phyloP scores from a whole-genome alignment of 2,797 vertebrate genomes.

The Prunella strophiata region DNA sequence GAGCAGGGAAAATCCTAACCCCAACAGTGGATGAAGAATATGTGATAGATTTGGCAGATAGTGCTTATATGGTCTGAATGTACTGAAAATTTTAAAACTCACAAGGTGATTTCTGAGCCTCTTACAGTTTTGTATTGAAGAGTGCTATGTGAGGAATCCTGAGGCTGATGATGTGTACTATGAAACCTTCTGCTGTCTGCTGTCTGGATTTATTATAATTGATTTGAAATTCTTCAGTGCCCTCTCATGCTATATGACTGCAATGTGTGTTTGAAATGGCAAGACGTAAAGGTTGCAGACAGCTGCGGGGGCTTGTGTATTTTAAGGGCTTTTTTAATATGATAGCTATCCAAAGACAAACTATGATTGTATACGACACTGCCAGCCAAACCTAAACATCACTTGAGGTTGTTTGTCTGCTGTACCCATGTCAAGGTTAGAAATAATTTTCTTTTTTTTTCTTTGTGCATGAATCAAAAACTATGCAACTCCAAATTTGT shows the following conservation, averaged over 20 bases:
- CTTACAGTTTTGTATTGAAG: not conserved
- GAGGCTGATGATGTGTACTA: not conserved
- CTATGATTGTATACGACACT: not conserved
- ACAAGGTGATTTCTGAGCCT: not conserved
- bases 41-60: not conserved
- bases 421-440: not conserved
- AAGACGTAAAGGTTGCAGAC: slow-evolving; percentile 53
- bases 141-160: not conserved
- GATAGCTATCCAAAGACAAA: not conserved
- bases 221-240: slow-evolving; percentile 15
- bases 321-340: not conserved
- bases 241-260: not conserved
- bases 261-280: slow-evolving; percentile 45
- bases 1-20: not conserved
- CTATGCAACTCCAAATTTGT: not conserved
- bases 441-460: not conserved
- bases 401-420: not conserved
- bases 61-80: not conserved
- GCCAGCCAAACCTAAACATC: not conserved
- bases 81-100: not conserved
- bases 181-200: slow-evolving; percentile 42
- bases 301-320: not conserved
- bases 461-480: not conserved
- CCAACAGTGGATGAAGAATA: not conserved
- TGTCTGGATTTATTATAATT: slow-evolving; percentile 31